Evolutionary conservation across 2,888 invertebrate species (phyloP), one percentile per base, ranked within the genome.

Genomic region (Ptilodon capucinus): DNA sequence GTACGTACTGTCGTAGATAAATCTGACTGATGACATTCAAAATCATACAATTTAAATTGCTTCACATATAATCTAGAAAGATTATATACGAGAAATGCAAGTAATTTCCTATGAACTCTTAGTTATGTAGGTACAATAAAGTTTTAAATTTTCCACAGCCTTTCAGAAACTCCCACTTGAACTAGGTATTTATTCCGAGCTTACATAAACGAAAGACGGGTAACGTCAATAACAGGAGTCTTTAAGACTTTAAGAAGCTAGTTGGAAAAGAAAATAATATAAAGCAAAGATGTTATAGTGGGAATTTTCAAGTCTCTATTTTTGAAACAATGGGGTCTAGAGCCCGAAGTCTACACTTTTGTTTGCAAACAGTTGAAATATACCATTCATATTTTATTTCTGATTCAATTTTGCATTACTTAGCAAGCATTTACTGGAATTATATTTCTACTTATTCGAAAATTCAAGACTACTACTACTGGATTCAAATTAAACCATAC

Each of bases 181-280:
- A 64, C 48, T 59, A n/a, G n/a, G n/a, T n/a, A 51, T 57, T 60
- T 57, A 62, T 56, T 59, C 53, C 38, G 53, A 57, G 47, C 46
- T 57, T 50, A 58, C 52, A 58, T 59, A 55, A 55, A 54, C 47
- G 50, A 46, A 64, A 64, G 53, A 60, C 28, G 47, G 34, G 38
- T 58, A 50, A 71, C 74, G 72, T 67, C 76, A 76, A 71, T 75
- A 68, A 60, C 75, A 75, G 71, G 49, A 48, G 60, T 64, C 57
- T 61, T 63, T 59, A 54, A 68, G 45, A 60, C 59, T 63, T 54
- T 53, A 40, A 68, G 55, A 50, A 44, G 46, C 51, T 51, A 48
- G 57, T 59, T 63, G 57, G 54, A 68, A 57, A 68, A 55, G 51
- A 64, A 64, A 64, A 64, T 63, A n/a, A 57, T 60, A 59, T 58